Evolutionary conservation across 2,797 vertebrate genomes (phyloP), one percentile per base, ranked within the genome.

Genomic region (Sebastes wilsoni): DNA sequence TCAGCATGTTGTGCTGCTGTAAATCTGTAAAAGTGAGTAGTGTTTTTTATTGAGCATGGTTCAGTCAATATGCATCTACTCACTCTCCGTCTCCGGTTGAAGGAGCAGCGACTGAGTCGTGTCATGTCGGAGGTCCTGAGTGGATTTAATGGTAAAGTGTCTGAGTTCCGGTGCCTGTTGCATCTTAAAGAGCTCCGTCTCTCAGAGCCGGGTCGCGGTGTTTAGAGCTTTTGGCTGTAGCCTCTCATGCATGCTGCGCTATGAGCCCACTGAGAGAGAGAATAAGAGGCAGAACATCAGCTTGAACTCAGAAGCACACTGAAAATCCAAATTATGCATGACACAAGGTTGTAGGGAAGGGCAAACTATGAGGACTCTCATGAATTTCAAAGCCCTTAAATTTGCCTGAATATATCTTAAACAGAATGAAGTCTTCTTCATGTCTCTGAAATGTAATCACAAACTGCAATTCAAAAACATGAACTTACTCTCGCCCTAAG

Each of bases 271-370:
- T 49, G 36, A 83, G 54, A 72, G 74, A 20, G 36, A 62, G 74
- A 78, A 55, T 38, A 79, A 32, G 32, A 71, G 59, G 34, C 80
- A 73, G 61, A 74, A 88, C 72, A 80, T 82, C 54, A 49, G 65
- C 82, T 75, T 25, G 1, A 81, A 81, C 82, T 85, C 70, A 67
- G 66, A 75, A 68, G 75, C 59, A 83, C 55, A 30, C 12, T 55
- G 20, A 46, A 82, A 88, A 70, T 72, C 61, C 1, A 64, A 85
- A 85, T 88, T 77, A 86, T 68, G 67, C 55, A 66, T 56, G 69
- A 87, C 72, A 81, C 85, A 90, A 88, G 86, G 87, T 82, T 76
- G 80, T 28, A n/a, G 74, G 11, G 65, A 86, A 91, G 86, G 83
- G 68, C 74, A 74, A 87, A 80, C 75, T 32, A 36, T 28, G 27